phyloP scores from a whole-genome alignment of 2,888 invertebrate genomes.

The Drosophila meridiana region DNA sequence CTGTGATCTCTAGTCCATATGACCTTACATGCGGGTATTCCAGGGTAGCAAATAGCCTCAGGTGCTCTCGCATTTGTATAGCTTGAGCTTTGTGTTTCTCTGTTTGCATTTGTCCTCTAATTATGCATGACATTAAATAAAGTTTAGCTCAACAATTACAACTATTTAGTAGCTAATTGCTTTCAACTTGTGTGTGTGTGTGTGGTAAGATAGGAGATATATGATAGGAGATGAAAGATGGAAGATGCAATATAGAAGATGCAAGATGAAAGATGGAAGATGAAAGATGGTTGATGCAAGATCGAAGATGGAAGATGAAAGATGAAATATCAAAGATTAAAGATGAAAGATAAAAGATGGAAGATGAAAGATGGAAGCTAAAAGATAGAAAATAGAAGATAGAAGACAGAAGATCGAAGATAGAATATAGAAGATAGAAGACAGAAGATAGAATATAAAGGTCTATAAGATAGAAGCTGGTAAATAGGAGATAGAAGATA shows the following conservation, averaged over 20 bases:
- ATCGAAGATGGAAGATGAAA: background rate
- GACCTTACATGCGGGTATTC: background rate
- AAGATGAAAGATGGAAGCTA: background rate
- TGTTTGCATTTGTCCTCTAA: constrained; percentile 50
- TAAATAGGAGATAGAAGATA: background rate
- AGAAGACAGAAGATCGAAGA: background rate
- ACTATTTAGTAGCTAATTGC: constrained; percentile 78
- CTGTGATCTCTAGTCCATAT: background rate
- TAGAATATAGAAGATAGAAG: background rate
- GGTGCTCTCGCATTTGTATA: constrained; percentile 36
- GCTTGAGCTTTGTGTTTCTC: constrained; percentile 17
- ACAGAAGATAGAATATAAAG: background rate
- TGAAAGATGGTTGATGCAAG: background rate
- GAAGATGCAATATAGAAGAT: background rate
- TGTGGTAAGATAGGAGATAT: background rate
- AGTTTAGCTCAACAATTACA: constrained; percentile 78
- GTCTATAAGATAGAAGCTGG: background rate
- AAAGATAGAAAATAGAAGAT: background rate
- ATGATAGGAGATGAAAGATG: background rate
- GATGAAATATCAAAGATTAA: background rate
- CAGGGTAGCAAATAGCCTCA: constrained; percentile 44
- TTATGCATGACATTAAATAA: constrained; percentile 75
- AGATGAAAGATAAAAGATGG: background rate
- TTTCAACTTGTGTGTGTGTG: constrained; percentile 21
- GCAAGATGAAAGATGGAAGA: background rate